Conservation (phyloP, 2,888 invertebrate species). For the Elmis aenea region DNA sequence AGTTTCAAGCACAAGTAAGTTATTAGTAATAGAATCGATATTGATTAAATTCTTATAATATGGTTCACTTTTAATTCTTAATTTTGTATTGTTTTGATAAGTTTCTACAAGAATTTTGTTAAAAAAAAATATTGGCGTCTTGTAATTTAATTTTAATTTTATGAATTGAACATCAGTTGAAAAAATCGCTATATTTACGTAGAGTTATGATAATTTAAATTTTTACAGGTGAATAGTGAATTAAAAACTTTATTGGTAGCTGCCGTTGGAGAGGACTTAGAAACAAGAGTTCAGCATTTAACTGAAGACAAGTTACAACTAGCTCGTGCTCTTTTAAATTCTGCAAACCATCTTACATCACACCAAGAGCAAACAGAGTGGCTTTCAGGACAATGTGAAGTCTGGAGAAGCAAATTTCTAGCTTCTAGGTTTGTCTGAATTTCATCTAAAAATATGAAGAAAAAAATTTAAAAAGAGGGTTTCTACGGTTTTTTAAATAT, state of each 20-base stretch:
- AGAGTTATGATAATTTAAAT: neutral
- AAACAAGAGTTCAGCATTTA: constrained; percentile 81
- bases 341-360: constrained; percentile 77
- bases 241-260: constrained; percentile 89
- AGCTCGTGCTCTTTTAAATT: constrained; percentile 77
- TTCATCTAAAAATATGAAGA: too few species aligned
- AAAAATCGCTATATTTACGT: too few species aligned
- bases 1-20: constrained; percentile 73
- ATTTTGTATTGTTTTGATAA: constrained; percentile 1
- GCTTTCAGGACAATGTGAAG: constrained; percentile 90
- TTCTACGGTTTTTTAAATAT: too few species aligned
- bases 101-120: constrained; percentile 3
- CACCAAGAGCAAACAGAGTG: constrained; percentile 93
- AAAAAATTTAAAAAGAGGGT: too few species aligned
- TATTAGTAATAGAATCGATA: too few species aligned
- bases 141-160: too few species aligned
- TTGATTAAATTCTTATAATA: too few species aligned
- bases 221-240: constrained; percentile 76
- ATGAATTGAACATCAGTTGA: too few species aligned
- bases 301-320: constrained; percentile 90
- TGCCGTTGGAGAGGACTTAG: constrained; percentile 91
- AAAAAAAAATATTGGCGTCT: too few species aligned
- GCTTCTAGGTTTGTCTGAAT: constrained; percentile 75
- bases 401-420: constrained; percentile 94
- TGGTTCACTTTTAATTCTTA: constrained; percentile 10